A percentile compares a stretch with the other conserved stretches of the same genome.
Evolutionary conservation across 2,888 invertebrate genomes (phyloP).

Genomic region (Galerucella pusilla): DNA sequence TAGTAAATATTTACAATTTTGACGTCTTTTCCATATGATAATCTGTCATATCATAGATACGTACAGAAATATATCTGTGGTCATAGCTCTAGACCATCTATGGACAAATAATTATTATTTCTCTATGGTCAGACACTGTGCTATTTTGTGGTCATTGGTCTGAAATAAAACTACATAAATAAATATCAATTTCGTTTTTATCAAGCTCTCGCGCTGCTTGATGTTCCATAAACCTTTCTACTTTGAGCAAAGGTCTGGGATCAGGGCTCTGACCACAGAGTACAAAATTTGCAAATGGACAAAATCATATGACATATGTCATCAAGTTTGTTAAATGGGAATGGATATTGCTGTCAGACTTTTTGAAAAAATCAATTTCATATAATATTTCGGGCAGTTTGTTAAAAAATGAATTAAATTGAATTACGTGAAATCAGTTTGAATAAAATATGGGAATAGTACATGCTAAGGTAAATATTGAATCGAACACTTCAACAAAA

Average conservation of each 20-base stretch:
- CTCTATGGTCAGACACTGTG: too few relatives aligned
- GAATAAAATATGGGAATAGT: conserved; percentile 62
- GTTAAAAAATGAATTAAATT: conserved; percentile 29
- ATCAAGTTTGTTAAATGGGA: not conserved
- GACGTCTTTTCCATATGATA: not conserved
- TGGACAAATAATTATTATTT: too few relatives aligned
- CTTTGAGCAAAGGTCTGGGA: too few relatives aligned
- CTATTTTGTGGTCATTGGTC: too few relatives aligned
- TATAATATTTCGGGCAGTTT: conserved; percentile 2
- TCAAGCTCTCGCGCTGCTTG: too few relatives aligned
- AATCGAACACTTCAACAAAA: conserved; percentile 21
- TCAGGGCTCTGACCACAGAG: too few relatives aligned
- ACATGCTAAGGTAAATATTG: conserved; percentile 63
- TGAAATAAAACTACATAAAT: too few relatives aligned
- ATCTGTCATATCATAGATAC: too few relatives aligned
- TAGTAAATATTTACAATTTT: not conserved
- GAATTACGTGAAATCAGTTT: conserved; percentile 10
- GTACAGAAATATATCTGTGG: too few relatives aligned
- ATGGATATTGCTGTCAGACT: not conserved
- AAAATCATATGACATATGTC: not conserved
- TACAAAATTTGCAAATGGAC: not conserved
- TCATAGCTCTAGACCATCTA: too few relatives aligned
- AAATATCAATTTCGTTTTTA: too few relatives aligned
- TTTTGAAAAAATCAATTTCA: conserved; percentile 2
- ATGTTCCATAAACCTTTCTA: too few relatives aligned